Evolutionary conservation across 2,113 vertebrate species (phyloP), one percentile per base, ranked within the genome.

Genomic region (Callipepla squamata): DNA sequence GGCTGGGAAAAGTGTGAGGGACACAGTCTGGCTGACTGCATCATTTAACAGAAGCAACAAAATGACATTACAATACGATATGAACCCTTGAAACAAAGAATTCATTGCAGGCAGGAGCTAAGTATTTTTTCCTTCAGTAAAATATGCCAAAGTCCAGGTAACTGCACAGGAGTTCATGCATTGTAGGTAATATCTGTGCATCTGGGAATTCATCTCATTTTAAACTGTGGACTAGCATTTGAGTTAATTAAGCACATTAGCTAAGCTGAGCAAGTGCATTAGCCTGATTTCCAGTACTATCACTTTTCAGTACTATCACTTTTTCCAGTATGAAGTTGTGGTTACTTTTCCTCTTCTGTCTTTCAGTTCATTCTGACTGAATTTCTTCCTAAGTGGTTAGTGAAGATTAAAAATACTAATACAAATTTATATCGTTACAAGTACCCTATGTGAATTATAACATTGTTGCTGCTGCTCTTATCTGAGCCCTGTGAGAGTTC

Each of bases 91-190:
- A 82, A 94, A 65, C 44, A 74, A 61, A 67, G 73, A 53, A 58
- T 17, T 9, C 67, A n/a, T 34, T 44, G 51, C 55, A 0, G 1
- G 28, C 8, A 75, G 38, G 32, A 85, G 34, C n/a, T 55, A 44
- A 81, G 3, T 55, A 50, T 28, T 58, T 45, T 53, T 7, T 38
- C 57, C 55, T 74, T 42, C 47, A 16, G 10, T 51, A 40, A 67
- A 90, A 69, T 15, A 63, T 0, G 0, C 38, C 0, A 0, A 76
- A 61, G 59, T 47, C 28, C 68, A 80, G 28, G 38, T 50, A 70
- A 28, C 42, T 74, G 23, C 78, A 76, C 23, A 65, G 45, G 65
- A 76, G 59, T 7, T 68, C 30, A 45, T 17, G 10, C 8, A 3
- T 0, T 61, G n/a, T 3, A 66, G 26, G 65, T 38, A 72, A 62